These are phyloP conservation scores for Incurvaria masculella DNA, from an alignment of 2,888 invertebrate genomes.

Conservation along the genomic window DNA sequence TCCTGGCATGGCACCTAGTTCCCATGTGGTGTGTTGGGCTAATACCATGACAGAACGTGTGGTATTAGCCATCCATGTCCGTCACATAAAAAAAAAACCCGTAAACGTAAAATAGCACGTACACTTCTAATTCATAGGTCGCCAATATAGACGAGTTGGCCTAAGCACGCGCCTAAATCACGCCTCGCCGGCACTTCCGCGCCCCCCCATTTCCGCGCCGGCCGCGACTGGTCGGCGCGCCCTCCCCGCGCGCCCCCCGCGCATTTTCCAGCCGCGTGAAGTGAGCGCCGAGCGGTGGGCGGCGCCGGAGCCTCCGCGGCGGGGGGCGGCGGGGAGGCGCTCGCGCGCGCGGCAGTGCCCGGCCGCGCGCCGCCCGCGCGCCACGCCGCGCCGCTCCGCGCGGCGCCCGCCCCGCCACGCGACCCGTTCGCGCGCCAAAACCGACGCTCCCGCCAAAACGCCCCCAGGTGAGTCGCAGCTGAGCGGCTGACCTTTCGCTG, in stretches of 20 bases:
- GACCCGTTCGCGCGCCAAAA: not conserved
- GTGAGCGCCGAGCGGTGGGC: slow-evolving; percentile 33
- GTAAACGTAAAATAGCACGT: too few relatives aligned
- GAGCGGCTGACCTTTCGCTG: slow-evolving; percentile 49
- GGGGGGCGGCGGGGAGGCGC: slow-evolving; percentile 22
- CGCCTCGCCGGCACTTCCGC: not conserved
- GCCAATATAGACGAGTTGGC: too few relatives aligned
- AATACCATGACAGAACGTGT: too few relatives aligned
- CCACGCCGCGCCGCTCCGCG: not conserved
- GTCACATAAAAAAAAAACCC: too few relatives aligned
- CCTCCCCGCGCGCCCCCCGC: not conserved
- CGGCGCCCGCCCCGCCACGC: not conserved
- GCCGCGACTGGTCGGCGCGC: not conserved
- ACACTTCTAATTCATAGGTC: too few relatives aligned
- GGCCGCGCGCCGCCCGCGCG: not conserved
- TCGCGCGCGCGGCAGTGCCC: slow-evolving; percentile 2
- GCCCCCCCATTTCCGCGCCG: not conserved
- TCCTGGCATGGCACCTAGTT: too few relatives aligned
- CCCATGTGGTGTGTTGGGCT: too few relatives aligned
- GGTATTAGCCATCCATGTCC: too few relatives aligned
- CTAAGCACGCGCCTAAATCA: not conserved
- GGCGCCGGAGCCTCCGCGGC: slow-evolving; percentile 30
- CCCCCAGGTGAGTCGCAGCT: not conserved
- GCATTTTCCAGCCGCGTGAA: slow-evolving; percentile 25
- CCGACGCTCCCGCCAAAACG: not conserved